A percentile compares a stretch with the other conserved stretches of the same genome.
These are phyloP conservation scores for Pachyseris speciosa DNA, from an alignment of 64 coral and sea anemone species.

Conservation along the genomic window DNA sequence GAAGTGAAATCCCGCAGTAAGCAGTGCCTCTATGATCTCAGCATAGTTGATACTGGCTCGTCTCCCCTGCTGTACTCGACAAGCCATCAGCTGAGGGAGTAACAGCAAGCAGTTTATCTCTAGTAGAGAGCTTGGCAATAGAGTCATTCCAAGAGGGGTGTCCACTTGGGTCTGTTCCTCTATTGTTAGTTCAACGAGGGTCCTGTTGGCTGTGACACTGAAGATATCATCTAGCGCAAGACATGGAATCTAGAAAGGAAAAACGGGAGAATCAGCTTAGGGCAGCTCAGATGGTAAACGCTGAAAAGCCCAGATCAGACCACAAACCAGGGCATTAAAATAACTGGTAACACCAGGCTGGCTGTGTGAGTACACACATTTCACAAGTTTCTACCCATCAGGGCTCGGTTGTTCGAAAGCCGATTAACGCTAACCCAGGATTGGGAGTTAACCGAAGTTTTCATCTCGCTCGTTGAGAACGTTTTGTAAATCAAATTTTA, in stretches of 20 bases:
- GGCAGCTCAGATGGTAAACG: no score
- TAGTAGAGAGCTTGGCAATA: slow-evolving; percentile 75
- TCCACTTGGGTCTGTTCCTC: slow-evolving; percentile 7
- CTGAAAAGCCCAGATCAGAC: no score
- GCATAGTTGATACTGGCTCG: slow-evolving; percentile 17
- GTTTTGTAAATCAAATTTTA: no score
- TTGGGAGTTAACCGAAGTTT: no score
- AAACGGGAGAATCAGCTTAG: neutral
- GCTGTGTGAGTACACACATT: no score
- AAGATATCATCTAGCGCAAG: slow-evolving; percentile 78
- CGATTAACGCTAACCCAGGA: no score
- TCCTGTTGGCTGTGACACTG: slow-evolving; percentile 22
- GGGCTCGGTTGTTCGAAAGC: no score
- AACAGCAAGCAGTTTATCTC: slow-evolving; percentile 92
- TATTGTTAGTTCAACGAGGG: slow-evolving; percentile 48
- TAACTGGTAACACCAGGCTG: no score
- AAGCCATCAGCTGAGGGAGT: slow-evolving; percentile 46
- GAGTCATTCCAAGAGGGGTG: slow-evolving; percentile 12
- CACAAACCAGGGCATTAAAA: no score
- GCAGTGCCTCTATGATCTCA: slow-evolving; percentile 78
- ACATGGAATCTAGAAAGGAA: slow-evolving; percentile 66
- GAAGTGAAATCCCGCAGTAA: slow-evolving; percentile 64
- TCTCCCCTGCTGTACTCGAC: slow-evolving; percentile 26
- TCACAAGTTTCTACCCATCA: no score
- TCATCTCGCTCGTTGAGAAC: no score